Conservation (phyloP, 2,888 invertebrate genomes). For the Chelonus formosanus region DNA sequence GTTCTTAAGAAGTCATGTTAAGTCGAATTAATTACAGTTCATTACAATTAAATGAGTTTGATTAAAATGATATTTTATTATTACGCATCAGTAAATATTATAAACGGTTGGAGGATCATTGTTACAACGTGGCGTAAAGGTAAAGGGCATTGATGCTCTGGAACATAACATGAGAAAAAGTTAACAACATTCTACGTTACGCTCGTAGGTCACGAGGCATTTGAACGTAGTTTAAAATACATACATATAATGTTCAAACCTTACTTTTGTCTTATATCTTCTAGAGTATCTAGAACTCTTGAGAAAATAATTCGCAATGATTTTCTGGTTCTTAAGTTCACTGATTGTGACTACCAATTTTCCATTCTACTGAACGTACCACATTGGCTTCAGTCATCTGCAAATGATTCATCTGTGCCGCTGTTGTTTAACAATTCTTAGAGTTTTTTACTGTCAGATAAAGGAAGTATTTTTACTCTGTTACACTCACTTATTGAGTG, state of each 20-base stretch:
- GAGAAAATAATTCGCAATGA: constrained; percentile 47
- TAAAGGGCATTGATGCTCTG: too few species aligned
- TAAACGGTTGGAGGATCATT: too few species aligned
- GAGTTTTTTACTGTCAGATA: neutral
- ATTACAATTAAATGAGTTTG: neutral
- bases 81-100: neutral
- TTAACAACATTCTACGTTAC: constrained; percentile 57
- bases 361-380: constrained; percentile 54
- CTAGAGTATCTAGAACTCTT: neutral
- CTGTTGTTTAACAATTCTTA: constrained; percentile 18
- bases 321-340: constrained; percentile 57
- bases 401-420: constrained; percentile 32
- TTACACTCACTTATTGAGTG: constrained; percentile 6
- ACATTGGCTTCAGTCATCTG: constrained; percentile 18
- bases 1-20: neutral
- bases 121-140: too few species aligned
- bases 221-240: constrained; percentile 47
- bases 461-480: neutral
- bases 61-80: neutral
- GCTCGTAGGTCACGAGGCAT: constrained; percentile 61
- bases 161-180: too few species aligned
- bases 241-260: neutral
- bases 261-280: constrained; percentile 3
- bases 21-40: too few species aligned
- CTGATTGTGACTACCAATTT: constrained; percentile 59